A percentile compares a stretch with the other conserved stretches of the same genome.
Evolutionary conservation across 2,797 vertebrate genomes (phyloP).

Genomic region (Cryptoblepharus egeriae): DNA sequence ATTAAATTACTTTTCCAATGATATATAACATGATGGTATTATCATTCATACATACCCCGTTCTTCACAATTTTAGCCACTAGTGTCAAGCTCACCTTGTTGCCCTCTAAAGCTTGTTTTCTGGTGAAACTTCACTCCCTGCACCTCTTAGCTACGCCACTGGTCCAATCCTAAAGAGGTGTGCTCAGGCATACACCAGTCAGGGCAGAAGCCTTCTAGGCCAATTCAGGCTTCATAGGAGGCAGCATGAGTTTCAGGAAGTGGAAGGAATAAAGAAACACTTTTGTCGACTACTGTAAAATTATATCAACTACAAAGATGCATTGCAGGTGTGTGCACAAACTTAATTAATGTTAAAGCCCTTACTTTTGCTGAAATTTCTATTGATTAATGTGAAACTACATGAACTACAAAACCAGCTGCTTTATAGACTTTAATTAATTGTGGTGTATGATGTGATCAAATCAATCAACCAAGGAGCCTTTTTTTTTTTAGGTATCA

Average conservation of each 20-base stretch:
- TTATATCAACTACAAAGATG: background rate
- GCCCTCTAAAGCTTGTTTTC: no score
- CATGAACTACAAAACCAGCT: background rate
- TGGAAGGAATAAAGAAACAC: no score
- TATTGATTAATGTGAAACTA: background rate
- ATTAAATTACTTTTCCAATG: no score
- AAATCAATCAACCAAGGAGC: background rate
- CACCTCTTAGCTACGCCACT: no score
- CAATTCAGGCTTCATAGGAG: background rate
- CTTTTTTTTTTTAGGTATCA: background rate
- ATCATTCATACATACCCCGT: no score
- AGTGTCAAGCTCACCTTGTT: no score
- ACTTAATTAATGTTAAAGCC: constrained; percentile 8
- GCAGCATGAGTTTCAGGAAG: no score
- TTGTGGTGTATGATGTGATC: background rate
- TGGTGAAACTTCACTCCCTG: no score
- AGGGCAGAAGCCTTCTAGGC: background rate
- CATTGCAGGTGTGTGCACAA: background rate
- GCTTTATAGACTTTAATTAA: constrained; percentile 11
- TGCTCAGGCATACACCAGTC: no score
- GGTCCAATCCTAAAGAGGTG: no score
- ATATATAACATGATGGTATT: no score
- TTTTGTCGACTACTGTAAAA: background rate
- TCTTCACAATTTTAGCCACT: no score
- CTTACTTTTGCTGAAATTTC: background rate